Base-by-base conservation (phyloP, 2,797 vertebrate genomes). In the Hylomyscus alleni region DNA sequence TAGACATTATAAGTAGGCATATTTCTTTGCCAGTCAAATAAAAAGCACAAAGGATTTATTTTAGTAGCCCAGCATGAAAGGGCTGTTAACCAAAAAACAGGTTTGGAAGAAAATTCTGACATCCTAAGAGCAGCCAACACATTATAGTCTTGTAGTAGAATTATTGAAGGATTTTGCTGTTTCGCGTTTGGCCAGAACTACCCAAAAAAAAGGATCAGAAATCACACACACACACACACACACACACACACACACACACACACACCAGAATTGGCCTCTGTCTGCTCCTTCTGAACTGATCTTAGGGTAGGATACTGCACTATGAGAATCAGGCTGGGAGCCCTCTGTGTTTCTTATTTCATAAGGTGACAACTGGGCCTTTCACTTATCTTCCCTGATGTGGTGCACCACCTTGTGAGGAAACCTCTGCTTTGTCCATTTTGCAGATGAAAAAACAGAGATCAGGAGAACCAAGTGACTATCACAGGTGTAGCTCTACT, bases 361-460 rank as follows among this genome's bases (percentile, higher is more conserved):
- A 93, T 77, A 44, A 84, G 47, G 54, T 91, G 50, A n/a, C 90
- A 65, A 88, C 3, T 73, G 78, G 50, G 75, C 22, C 67, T 95
- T 93, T 81, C n/a, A 78, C 19, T 50, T 2, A 2, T 58, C 75
- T 88, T 60, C 47, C 20, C 75, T 91, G 73, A 91, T 54, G 52
- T 69, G 69, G 44, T 89, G 22, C 26, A 60, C 47, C 47, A 60
- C 62, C 44, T 26, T 67, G 22, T 89, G 69, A 87, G 69, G 34
- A 95, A 96, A 90, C 34, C 75, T 56, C 12, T 15, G 50, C 31
- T 77, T 50, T 73, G 73, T 91, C 72, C 72, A 54, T 80, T 92
- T 89, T 47, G 20, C 62, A 72, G 58, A 95, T 85, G 76, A 96
- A 29, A 50, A 95, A 95, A 77, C 73, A 72, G 82, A 85, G 47